Evolutionary conservation across 2,797 vertebrate species (phyloP), one percentile per base, ranked within the genome.

Genomic region (Poeciliopsis turneri): DNA sequence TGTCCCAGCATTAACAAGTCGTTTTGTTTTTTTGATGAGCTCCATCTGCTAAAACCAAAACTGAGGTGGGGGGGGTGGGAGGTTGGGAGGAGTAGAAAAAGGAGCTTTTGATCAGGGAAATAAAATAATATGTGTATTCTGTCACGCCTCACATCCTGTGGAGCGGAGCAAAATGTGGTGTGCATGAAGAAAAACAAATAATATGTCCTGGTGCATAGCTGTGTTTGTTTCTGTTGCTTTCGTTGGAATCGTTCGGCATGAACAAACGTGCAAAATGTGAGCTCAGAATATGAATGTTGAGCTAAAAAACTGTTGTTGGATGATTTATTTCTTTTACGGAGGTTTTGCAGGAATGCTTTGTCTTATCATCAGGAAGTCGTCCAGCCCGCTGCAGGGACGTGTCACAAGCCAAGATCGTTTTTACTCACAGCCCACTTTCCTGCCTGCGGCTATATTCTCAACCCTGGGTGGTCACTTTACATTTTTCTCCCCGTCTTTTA

Each of bases 1-100:
- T 94, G 85, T 90, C 87, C 83, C 92, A 85, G 90, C 91, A 94
- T 95, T 95, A 95, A 95, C 94, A 95, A 92, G 89, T 91, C 90
- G 82, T 92, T 92, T 88, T 84, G 18, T 25, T 53, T 87, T 88
- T 91, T 87, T 95, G 94, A 96, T 94, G 92, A 91, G 90, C 93
- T 94, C 95, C 95, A 95, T 92, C 88, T 95, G 95, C 93, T 93
- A 92, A 89, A 85, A 86, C 84, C 74, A 87, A 55, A 64, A 68
- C n/a, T 46, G 45, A 64, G 28, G 61, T 5, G 5, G 20, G 1
- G 6, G 39, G 6, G 39, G 6, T 1, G 30, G 1, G 30, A 30
- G 30, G 30, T 30, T 30, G 30, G 39, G 39, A 5, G 33, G 33
- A 33, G 33, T 36, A 13, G 4, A 41, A 78, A 77, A 81, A 76